phyloP scores from a whole-genome alignment of 2,888 invertebrate genomes.

The Zonitis immaculata region DNA sequence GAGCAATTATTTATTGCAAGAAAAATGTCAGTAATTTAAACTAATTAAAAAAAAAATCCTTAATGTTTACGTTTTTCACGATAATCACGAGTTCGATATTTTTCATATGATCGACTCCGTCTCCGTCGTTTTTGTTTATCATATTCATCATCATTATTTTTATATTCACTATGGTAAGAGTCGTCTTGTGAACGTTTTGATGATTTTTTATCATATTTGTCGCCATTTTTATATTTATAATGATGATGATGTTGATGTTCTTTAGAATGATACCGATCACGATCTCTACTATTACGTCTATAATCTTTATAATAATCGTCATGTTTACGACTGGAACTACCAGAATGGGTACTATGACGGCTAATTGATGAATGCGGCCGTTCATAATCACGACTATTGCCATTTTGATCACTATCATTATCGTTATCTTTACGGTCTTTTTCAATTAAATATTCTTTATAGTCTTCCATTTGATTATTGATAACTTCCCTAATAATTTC shows the following conservation, averaged over 20 bases:
- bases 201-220: not conserved
- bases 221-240: not conserved
- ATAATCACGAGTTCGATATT: not conserved
- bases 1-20: not conserved
- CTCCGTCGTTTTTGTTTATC: constrained; percentile 4
- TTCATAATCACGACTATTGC: constrained; percentile 11
- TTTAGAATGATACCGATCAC: not conserved
- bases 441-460: constrained; percentile 35
- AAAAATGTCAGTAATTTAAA: not conserved
- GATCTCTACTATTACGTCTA: not conserved
- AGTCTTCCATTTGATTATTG: constrained; percentile 51
- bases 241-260: not conserved
- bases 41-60: not conserved
- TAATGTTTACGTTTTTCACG: constrained; percentile 1
- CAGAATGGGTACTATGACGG: constrained; percentile 17
- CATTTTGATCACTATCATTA: constrained; percentile 2
- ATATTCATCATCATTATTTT: not conserved
- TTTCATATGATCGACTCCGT: constrained; percentile 2
- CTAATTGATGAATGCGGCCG: constrained; percentile 24
- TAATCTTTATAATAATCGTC: not conserved
- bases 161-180: no score
- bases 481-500: constrained; percentile 58
- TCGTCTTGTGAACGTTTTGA: not conserved
- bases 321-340: constrained; percentile 7
- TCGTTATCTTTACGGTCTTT: constrained; percentile 3